Evolutionary conservation across 2,797 vertebrate genomes (phyloP).

Genomic region (Chiloscyllium punctatum): DNA sequence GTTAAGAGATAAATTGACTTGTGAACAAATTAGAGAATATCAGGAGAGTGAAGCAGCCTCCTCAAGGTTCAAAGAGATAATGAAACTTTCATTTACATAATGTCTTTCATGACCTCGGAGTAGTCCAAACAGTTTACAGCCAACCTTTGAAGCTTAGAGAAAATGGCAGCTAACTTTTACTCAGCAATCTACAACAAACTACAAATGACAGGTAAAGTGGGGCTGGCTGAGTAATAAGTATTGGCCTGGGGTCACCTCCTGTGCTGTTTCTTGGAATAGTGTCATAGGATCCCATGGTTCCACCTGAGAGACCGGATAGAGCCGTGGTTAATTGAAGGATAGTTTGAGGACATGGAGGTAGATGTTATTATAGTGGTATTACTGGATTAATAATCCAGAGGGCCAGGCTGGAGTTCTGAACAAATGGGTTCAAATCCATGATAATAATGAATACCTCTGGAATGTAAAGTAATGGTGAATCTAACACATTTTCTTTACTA

Average conservation of each 20-base stretch:
- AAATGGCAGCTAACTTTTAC: neutral
- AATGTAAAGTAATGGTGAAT: too few species aligned
- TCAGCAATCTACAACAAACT: neutral
- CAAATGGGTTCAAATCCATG: too few species aligned
- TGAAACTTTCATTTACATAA: neutral
- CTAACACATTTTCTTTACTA: too few species aligned
- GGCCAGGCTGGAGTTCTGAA: too few species aligned
- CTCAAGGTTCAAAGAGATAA: neutral
- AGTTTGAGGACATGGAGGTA: too few species aligned
- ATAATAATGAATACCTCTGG: too few species aligned
- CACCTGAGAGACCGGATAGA: neutral
- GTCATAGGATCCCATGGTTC: neutral
- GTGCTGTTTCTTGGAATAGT: neutral
- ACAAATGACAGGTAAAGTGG: neutral
- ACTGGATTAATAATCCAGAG: too few species aligned
- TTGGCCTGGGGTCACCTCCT: neutral
- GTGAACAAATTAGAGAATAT: neutral
- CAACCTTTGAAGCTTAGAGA: neutral
- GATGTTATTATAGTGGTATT: too few species aligned
- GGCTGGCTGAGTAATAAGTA: neutral
- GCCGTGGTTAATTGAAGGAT: neutral
- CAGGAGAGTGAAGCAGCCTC: neutral
- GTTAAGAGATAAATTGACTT: neutral
- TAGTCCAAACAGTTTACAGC: neutral
- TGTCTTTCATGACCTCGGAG: neutral